A percentile compares a stretch with the other conserved stretches of the same genome.
Evolutionary conservation across 2,888 invertebrate species (phyloP).

Genomic region (Laothoe populi): DNA sequence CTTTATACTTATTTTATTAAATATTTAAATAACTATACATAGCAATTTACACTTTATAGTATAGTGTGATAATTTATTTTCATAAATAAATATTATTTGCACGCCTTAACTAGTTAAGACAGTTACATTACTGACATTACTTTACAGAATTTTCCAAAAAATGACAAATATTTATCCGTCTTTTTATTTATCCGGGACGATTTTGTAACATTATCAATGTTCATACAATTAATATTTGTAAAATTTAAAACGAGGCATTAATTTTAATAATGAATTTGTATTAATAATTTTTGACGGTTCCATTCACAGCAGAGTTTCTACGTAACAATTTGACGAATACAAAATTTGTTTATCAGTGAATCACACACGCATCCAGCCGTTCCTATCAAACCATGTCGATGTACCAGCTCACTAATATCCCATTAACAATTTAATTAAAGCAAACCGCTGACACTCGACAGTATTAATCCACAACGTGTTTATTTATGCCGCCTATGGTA

Average conservation of each 20-base stretch:
- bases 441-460: background rate
- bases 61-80: too few relatives aligned
- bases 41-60: too few relatives aligned
- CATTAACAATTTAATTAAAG: conserved; percentile 18
- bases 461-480: conserved; percentile 1
- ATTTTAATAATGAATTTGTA: too few relatives aligned
- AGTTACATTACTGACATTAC: too few relatives aligned
- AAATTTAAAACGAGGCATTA: too few relatives aligned
- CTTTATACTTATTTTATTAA: background rate
- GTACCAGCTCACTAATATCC: background rate
- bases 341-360: background rate
- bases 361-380: background rate
- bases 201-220: too few relatives aligned
- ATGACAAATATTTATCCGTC: background rate
- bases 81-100: too few relatives aligned
- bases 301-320: too few relatives aligned
- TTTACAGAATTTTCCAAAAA: background rate
- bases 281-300: too few relatives aligned
- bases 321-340: background rate
- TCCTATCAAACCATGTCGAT: conserved; percentile 5
- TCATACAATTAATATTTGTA: too few relatives aligned
- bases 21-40: too few relatives aligned
- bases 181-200: background rate
- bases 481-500: background rate
- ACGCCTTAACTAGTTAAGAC: too few relatives aligned